These are phyloP conservation scores for Xiphophorus birchmanni DNA, from an alignment of 2,797 vertebrate species.

Conservation along the genomic window DNA sequence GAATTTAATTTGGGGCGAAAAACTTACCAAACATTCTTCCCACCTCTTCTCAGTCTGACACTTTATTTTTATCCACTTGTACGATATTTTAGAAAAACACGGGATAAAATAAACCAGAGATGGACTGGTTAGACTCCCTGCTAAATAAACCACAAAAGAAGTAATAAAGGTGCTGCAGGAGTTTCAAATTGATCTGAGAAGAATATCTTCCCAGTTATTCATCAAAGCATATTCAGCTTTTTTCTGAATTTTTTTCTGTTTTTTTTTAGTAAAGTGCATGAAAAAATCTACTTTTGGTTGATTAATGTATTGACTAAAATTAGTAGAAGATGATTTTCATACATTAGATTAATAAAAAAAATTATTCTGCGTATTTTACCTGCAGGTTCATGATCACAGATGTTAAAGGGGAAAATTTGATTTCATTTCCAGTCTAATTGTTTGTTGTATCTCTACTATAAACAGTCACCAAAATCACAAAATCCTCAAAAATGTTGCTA, in stretches of 20 bases:
- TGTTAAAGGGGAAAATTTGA: not conserved
- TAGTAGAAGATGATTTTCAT: not conserved
- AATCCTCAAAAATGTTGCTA: not conserved
- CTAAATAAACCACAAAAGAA: not conserved
- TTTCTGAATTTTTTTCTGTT: not conserved
- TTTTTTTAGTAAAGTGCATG: too few species aligned
- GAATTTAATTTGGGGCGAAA: constrained; percentile 13
- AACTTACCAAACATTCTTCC: not conserved
- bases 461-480: not conserved
- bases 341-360: not conserved
- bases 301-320: not conserved
- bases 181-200: not conserved
- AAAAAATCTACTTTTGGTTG: not conserved
- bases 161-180: not conserved
- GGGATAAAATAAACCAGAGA: not conserved
- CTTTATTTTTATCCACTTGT: not conserved
- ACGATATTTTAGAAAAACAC: not conserved
- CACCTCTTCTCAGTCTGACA: not conserved
- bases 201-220: not conserved
- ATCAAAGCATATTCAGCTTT: not conserved
- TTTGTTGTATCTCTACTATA: not conserved
- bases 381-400: not conserved
- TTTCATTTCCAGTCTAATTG: not conserved
- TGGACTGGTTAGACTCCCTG: not conserved
- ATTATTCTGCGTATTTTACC: not conserved